These are phyloP conservation scores for Luffia ferchaultella DNA, from an alignment of 2,888 invertebrate genomes.

Conservation along the genomic window DNA sequence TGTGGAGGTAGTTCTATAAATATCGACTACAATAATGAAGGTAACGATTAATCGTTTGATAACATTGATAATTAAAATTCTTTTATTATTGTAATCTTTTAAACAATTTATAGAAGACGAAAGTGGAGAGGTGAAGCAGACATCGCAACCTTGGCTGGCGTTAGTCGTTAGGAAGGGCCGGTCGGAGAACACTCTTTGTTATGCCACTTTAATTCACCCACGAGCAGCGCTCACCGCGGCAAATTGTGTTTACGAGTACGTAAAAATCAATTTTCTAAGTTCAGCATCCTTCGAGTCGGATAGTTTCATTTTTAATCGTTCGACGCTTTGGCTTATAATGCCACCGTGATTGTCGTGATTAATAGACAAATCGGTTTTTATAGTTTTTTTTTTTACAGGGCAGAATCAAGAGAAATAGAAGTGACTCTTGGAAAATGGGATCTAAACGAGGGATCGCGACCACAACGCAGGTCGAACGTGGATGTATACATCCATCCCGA, in stretches of 20 bases:
- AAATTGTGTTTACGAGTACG: conserved; percentile 42
- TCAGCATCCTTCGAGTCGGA: too few relatives aligned
- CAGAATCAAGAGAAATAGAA: conserved; percentile 31
- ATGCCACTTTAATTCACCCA: conserved; percentile 45
- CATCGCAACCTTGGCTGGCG: conserved; percentile 44
- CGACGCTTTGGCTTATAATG: too few relatives aligned
- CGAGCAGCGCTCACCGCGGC: conserved; percentile 43
- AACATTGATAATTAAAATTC: not conserved
- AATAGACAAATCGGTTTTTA: too few relatives aligned
- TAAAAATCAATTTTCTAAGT: too few relatives aligned
- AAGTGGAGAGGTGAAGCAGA: conserved; percentile 15
- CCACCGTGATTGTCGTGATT: too few relatives aligned
- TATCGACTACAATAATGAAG: not conserved
- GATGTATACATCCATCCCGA: conserved; percentile 30
- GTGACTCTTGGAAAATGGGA: conserved; percentile 40
- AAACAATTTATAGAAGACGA: not conserved
- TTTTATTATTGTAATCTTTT: not conserved
- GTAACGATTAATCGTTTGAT: not conserved
- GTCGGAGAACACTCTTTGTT: conserved; percentile 39
- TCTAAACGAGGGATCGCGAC: conserved; percentile 23
- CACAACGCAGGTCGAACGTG: conserved; percentile 32
- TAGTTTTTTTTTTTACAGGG: too few relatives aligned
- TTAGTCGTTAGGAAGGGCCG: conserved; percentile 34
- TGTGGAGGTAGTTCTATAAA: not conserved
- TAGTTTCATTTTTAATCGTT: too few relatives aligned